A percentile compares a stretch with the other conserved stretches of the same genome.
Conservation (phyloP, 2,888 invertebrate genomes). For the Cataglyphis albicans region DNA sequence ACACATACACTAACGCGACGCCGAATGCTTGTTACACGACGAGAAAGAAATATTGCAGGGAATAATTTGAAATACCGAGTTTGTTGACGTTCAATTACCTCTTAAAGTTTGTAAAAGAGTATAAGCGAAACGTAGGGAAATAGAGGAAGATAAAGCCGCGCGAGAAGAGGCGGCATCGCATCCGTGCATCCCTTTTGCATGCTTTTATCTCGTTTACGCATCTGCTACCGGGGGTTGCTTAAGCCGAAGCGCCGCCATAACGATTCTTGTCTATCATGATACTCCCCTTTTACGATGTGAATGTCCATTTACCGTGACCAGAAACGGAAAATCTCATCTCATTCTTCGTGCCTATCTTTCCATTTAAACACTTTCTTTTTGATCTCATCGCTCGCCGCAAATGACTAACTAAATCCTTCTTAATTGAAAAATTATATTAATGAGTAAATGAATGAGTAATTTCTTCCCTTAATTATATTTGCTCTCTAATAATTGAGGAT, state of each 20-base stretch:
- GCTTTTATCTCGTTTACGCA: constrained; percentile 82
- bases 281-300: constrained; percentile 65
- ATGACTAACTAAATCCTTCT: neutral
- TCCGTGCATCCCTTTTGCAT: constrained; percentile 79
- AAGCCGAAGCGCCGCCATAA: constrained; percentile 70
- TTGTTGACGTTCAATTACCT: constrained; percentile 83
- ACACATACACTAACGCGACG: neutral
- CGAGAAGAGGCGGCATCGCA: constrained; percentile 63
- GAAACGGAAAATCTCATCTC: constrained; percentile 52
- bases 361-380: constrained; percentile 2
- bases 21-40: neutral
- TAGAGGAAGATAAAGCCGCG: constrained; percentile 58
- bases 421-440: constrained; percentile 24
- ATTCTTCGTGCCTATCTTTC: neutral
- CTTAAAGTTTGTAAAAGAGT: constrained; percentile 79
- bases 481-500: neutral
- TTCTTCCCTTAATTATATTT: constrained; percentile 36
- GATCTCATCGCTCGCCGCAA: neutral
- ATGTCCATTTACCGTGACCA: constrained; percentile 72
- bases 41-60: constrained; percentile 35
- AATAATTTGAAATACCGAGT: constrained; percentile 73
- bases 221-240: constrained; percentile 72
- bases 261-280: constrained; percentile 76
- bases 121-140: constrained; percentile 54
- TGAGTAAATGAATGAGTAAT: constrained; percentile 13